Base-by-base conservation (phyloP, 2,888 invertebrate species). In the Athalia rosae region DNA sequence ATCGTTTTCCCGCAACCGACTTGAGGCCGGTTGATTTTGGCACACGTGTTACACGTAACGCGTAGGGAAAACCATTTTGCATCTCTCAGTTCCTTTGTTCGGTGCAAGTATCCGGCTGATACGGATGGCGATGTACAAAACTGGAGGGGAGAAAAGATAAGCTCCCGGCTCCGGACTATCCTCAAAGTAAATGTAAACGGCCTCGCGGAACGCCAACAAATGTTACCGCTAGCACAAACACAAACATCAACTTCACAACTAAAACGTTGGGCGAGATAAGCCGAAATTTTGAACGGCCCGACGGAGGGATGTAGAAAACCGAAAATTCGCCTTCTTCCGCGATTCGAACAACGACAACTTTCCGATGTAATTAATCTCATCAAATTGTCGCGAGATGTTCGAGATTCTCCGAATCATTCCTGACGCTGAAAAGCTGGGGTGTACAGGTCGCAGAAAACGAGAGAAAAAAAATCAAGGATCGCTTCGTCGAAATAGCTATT, bases 1-100 rank as follows among this genome's bases (percentile, higher is more conserved):
- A 2, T 28, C 28, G 28, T 28, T 28, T 28, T 28, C 28, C 28
- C 28, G 28, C 28, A 0, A 28, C 28, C 28, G 1, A 28, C 0
- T 28, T 28, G 28, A 28, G 28, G 28, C 28, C 28, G 28, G 1
- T 28, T 28, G 28, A 28, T 28, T 28, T 28, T 28, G 28, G 28
- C 28, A 28, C 28, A 28, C 28, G 28, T 28, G 28, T 28, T 28
- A 28, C 28, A 28, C 28, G 28, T 28, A 28, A 28, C 28, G 28
- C 2, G 28, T 28, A 28, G 28, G 28, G 28, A n/a, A 8, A 48
- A 28, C 66, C 56, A n/a, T 71, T 71, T 71, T n/a, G 71, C 58
- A 71, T 58, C 71, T 45, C 56, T 28, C 43, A 71, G 9, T 45
- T 71, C 50, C n/a, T 71, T 71, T 71, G 71, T 71, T 58, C 71